Evolutionary conservation across 2,113 vertebrate genomes (phyloP).

Genomic region (Dromas ardeola): DNA sequence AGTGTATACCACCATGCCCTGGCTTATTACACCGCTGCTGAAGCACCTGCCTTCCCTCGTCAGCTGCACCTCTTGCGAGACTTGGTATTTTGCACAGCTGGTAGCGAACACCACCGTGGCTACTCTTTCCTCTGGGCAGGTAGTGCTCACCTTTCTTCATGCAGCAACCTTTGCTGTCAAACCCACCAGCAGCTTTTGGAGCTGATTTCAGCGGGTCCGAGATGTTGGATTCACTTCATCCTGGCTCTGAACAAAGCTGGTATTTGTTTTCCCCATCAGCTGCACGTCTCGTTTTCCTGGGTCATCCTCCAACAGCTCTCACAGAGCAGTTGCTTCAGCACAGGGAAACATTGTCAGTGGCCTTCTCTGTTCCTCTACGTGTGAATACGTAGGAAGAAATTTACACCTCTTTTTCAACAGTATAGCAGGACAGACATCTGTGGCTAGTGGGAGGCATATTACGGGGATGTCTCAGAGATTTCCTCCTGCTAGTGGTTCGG

Average conservation of each 20-base stretch:
- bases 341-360: accelerated
- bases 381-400: accelerated
- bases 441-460: background rate
- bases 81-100: background rate
- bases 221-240: background rate
- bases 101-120: accelerated
- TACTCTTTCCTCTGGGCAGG: background rate
- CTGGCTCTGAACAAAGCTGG: background rate
- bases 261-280: background rate
- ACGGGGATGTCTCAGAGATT: background rate
- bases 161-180: background rate
- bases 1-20: background rate
- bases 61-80: accelerated
- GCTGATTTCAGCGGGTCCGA: background rate
- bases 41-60: accelerated
- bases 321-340: accelerated
- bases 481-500: background rate
- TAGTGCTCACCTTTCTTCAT: accelerated
- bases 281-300: background rate
- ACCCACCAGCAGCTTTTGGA: background rate
- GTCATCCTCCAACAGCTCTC: background rate
- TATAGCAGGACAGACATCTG: background rate
- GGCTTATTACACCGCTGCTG: no score
- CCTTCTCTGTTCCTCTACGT: background rate
- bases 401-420: background rate